Percentiles rank a stretch among this genome's conserved stretches.
phyloP scores from a whole-genome alignment of 2,797 vertebrate genomes.

The Chelidonichthys spinosus region DNA sequence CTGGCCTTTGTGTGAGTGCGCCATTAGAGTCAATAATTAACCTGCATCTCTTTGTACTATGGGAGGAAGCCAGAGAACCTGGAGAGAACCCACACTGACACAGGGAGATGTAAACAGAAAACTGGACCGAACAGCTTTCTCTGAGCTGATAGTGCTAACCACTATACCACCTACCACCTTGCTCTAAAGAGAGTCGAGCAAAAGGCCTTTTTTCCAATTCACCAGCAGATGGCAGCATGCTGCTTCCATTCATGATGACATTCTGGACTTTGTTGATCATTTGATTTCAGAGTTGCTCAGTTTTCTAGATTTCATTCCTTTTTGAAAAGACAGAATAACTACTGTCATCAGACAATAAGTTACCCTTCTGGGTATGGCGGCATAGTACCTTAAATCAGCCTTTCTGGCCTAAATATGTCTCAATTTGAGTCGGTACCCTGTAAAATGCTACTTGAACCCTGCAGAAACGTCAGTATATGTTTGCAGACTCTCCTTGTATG shows the following conservation, averaged over 20 bases:
- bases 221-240: conserved; percentile 54
- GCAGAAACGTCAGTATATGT: neutral
- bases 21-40: no score
- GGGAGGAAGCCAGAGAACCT: no score
- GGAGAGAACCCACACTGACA: no score
- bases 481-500: neutral
- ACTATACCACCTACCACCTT: no score
- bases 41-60: no score
- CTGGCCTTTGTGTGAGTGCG: no score
- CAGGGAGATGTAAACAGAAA: no score
- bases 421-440: neutral
- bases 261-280: neutral
- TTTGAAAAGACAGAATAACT: neutral
- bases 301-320: neutral
- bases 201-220: neutral
- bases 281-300: neutral
- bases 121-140: neutral
- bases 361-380: neutral
- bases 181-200: neutral
- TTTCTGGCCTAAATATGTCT: neutral
- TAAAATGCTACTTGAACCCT: neutral
- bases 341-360: neutral
- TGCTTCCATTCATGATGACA: neutral
- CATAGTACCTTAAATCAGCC: neutral
- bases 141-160: no score